Evolutionary conservation across 2,113 vertebrate species (phyloP).

Genomic region (Podarcis cretensis): DNA sequence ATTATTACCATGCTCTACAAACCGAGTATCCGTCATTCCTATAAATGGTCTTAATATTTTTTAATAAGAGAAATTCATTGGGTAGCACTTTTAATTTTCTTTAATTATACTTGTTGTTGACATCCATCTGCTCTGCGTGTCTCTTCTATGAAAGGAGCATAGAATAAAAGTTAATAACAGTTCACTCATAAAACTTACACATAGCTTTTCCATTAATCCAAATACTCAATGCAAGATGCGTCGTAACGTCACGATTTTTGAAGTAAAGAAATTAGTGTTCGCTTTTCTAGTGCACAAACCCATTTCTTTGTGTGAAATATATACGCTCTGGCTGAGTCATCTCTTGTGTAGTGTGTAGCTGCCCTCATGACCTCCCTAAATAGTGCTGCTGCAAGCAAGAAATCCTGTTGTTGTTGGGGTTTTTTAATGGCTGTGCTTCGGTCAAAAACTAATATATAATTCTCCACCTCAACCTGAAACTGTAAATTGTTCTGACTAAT

Average conservation of each 20-base stretch:
- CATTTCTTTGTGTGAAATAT: neutral
- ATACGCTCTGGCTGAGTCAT: no score
- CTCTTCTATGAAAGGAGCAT: neutral
- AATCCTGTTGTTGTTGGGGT: neutral
- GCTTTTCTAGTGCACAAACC: neutral
- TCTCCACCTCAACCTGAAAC: neutral
- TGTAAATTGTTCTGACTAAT: conserved; percentile 36
- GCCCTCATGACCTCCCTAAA: neutral
- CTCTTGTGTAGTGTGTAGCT: neutral
- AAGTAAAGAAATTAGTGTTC: neutral
- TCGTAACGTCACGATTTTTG: neutral
- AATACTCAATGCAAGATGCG: neutral
- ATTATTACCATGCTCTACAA: neutral
- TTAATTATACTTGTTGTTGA: neutral
- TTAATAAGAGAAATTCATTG: neutral
- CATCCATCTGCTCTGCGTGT: neutral
- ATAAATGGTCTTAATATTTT: neutral
- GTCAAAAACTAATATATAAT: neutral
- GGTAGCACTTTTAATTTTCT: neutral
- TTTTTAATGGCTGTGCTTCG: conserved; percentile 31
- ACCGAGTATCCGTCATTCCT: neutral
- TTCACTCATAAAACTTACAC: neutral
- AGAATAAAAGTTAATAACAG: neutral
- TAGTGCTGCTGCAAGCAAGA: neutral
- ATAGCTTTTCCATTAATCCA: neutral